These are phyloP conservation scores for Pteropus rufus DNA, from an alignment of 2,797 vertebrate species.

Conservation along the genomic window DNA sequence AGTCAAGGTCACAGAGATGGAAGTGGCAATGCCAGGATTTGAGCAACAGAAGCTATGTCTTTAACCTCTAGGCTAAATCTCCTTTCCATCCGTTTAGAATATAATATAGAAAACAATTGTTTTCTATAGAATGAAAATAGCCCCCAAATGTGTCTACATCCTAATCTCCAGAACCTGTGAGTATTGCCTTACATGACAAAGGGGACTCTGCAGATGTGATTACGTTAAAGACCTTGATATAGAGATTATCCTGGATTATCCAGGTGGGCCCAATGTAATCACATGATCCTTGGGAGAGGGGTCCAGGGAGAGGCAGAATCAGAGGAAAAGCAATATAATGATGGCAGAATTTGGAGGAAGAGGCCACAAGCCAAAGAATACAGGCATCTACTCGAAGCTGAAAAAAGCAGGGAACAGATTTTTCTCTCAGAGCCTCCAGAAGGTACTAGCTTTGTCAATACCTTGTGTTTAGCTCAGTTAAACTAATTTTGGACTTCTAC, in stretches of 20 bases:
- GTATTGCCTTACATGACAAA: not conserved
- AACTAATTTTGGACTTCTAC: not conserved
- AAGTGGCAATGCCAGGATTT: not conserved
- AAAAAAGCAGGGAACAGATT: not conserved
- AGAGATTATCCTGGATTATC: not conserved
- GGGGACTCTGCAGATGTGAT: not conserved
- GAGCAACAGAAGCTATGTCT: not conserved
- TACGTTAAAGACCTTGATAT: not conserved
- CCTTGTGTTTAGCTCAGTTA: not conserved
- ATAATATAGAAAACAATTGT: not conserved
- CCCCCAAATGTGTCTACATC: not conserved
- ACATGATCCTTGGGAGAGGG: not conserved
- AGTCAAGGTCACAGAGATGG: not conserved
- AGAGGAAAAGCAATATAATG: not conserved
- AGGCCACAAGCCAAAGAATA: not conserved
- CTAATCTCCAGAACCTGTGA: not conserved
- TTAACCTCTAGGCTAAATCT: not conserved
- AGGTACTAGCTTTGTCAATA: not conserved
- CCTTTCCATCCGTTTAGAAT: not conserved
- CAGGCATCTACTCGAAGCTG: not conserved
- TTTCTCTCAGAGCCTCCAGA: not conserved
- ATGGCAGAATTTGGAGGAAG: not conserved
- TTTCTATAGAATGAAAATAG: not conserved
- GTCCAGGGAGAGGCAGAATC: not conserved
- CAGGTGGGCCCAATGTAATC: not conserved